Conservation (phyloP, 2,113 vertebrate species). For the Thomomys bottae region DNA sequence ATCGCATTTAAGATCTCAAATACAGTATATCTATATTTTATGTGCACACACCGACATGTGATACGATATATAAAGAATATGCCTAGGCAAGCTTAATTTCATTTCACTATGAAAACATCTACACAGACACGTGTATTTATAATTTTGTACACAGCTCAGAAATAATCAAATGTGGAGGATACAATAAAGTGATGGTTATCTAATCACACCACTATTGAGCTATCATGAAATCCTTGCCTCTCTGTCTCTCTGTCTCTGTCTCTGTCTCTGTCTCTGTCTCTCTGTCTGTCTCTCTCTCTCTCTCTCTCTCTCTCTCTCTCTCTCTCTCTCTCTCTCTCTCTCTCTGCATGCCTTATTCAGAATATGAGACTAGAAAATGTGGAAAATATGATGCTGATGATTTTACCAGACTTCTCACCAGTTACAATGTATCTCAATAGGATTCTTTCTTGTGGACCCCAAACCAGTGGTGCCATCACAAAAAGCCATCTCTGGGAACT, state of each 20-base stretch:
- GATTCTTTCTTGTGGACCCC: neutral
- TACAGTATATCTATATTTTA: neutral
- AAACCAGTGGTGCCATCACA: neutral
- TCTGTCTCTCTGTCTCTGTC: too few relatives aligned
- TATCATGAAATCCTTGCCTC: too few relatives aligned
- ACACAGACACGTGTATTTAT: neutral
- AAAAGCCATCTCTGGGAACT: neutral
- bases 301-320: too few relatives aligned
- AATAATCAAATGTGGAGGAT: neutral
- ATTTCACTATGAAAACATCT: neutral
- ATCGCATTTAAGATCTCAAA: neutral
- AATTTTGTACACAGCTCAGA: neutral
- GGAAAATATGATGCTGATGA: neutral
- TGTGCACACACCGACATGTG: neutral
- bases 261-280: too few relatives aligned
- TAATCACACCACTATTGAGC: too few relatives aligned
- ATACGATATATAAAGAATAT: too few relatives aligned
- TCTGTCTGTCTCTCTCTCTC: too few relatives aligned
- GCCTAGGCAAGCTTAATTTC: neutral
- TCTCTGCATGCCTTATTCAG: neutral
- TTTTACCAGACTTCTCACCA: neutral
- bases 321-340: neutral
- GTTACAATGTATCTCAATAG: neutral
- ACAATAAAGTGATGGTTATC: neutral
- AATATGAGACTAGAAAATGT: neutral